Percentiles rank a stretch among this genome's conserved stretches.
phyloP scores from a whole-genome alignment of 2,113 vertebrate species.

The Halichoeres trimaculatus region DNA sequence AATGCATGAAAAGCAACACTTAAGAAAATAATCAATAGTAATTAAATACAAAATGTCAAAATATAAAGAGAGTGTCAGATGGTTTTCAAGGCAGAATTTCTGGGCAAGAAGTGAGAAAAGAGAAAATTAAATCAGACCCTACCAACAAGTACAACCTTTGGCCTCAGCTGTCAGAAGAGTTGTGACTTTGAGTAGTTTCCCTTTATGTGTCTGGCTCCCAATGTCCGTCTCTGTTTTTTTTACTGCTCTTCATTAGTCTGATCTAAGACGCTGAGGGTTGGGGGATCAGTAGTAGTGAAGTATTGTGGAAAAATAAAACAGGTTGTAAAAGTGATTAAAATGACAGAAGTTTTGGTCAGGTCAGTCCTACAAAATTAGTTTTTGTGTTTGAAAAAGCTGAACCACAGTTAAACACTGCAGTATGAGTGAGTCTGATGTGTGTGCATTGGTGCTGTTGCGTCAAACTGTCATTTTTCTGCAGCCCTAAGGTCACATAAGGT shows the following conservation, averaged over 20 bases:
- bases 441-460: neutral
- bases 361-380: neutral
- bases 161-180: neutral
- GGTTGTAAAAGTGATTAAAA: conserved; percentile 21
- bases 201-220: conserved; percentile 11
- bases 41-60: neutral
- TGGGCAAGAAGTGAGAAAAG: neutral
- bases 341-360: neutral
- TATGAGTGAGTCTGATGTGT: neutral
- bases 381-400: neutral
- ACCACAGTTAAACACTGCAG: neutral
- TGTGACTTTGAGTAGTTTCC: neutral
- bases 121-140: neutral
- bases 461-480: neutral
- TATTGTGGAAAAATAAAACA: neutral
- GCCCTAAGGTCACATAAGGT: too few species aligned
- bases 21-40: conserved; percentile 15
- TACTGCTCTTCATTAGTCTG: neutral
- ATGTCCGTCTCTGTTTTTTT: neutral
- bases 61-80: neutral
- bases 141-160: neutral
- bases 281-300: neutral
- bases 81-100: neutral
- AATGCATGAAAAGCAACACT: conserved; percentile 22
- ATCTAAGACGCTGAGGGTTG: conserved; percentile 25